These are phyloP conservation scores for Phaenicophaeus curvirostris DNA, from an alignment of 2,797 vertebrate species.

Conservation along the genomic window DNA sequence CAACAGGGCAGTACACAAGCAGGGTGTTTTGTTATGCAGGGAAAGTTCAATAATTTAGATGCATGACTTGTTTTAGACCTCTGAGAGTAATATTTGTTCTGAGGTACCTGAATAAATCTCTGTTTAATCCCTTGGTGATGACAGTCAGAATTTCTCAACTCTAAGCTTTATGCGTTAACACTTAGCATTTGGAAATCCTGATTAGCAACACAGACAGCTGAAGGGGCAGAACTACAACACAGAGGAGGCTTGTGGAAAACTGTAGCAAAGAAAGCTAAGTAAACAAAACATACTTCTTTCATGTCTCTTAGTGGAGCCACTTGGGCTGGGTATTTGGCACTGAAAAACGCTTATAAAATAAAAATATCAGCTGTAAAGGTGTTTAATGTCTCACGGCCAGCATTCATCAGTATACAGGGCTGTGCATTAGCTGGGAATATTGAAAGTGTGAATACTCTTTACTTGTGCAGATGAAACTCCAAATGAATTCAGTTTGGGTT, in stretches of 20 bases:
- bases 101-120: slow-evolving; percentile 52
- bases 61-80: slow-evolving; percentile 10
- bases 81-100: background rate
- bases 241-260: background rate
- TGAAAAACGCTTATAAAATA: background rate
- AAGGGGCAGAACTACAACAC: background rate
- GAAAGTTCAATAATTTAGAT: background rate
- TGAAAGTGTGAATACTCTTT: background rate
- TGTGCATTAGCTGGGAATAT: background rate
- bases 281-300: background rate
- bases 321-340: background rate
- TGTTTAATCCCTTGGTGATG: slow-evolving; percentile 40
- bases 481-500: background rate
- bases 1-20: background rate
- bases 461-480: background rate
- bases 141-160: slow-evolving; percentile 11
- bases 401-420: background rate
- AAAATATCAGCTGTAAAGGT: background rate
- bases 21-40: background rate
- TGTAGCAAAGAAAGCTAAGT: background rate
- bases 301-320: background rate
- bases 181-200: slow-evolving; percentile 33
- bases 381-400: background rate
- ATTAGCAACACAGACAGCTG: background rate
- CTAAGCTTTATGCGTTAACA: background rate